Evolutionary conservation across 2,888 invertebrate species (phyloP).

Genomic region (Autographa gamma): DNA sequence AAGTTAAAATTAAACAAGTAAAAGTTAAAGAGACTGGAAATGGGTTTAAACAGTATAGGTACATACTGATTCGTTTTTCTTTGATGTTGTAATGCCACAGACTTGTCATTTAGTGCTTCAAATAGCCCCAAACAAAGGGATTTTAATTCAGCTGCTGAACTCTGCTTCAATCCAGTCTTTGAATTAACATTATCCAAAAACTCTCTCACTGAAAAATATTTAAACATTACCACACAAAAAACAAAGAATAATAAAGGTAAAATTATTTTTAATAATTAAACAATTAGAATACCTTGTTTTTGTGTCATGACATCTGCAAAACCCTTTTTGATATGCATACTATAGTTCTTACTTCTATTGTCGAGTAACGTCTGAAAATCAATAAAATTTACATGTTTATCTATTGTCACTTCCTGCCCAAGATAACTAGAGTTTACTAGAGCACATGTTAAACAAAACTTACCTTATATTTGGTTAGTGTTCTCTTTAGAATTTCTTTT

Average conservation of each 20-base stretch:
- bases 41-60: neutral
- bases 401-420: constrained; percentile 23
- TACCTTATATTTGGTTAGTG: constrained; percentile 93
- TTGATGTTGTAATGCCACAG: constrained; percentile 94
- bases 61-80: constrained; percentile 95
- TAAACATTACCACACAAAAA: neutral
- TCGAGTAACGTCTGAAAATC: constrained; percentile 91
- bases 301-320: constrained; percentile 93
- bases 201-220: constrained; percentile 90
- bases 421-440: constrained; percentile 6
- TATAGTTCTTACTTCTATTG: constrained; percentile 92
- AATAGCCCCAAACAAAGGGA: constrained; percentile 93
- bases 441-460: constrained; percentile 17
- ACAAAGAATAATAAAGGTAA: neutral
- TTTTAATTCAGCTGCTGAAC: constrained; percentile 92
- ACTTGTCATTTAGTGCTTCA: constrained; percentile 96
- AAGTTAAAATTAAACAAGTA: too few species aligned
- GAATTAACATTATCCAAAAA: constrained; percentile 90
- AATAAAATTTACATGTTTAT: constrained; percentile 37
- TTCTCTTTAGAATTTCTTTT: constrained; percentile 92
- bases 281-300: constrained; percentile 91
- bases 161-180: constrained; percentile 75
- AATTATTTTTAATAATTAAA: neutral
- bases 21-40: too few species aligned
- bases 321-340: constrained; percentile 91